Evolutionary conservation across 1,140 invertebrate genomes (phyloP), one percentile per base, ranked within the genome.

Genomic region (Samia ricini): DNA sequence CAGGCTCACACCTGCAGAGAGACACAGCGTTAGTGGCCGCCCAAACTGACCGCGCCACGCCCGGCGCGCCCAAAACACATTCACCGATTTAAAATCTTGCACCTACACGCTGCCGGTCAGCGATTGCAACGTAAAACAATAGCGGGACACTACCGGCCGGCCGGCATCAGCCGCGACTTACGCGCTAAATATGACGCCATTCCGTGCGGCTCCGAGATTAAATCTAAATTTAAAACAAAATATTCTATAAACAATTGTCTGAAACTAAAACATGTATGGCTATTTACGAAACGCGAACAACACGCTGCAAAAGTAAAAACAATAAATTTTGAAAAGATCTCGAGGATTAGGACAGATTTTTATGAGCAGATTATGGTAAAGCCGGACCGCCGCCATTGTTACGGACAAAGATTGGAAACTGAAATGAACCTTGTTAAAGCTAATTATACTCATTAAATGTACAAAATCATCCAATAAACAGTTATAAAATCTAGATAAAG

Each of bases 1-100:
- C 90, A 88, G 87, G 86, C 87, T 91, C 89, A 90, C 89, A 91
- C 90, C 89, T 91, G 89, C 89, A 91, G 90, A 91, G 88, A 91
- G 88, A 91, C 89, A 91, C 87, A 85, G 81, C 78, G 89, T 91
- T 91, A 91, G 86, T 90, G 77, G 85, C n/a, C 85, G 81, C 87
- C 84, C 88, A 91, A 83, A 85, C 88, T 88, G 89, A 85, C 83
- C 79, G 67, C 69, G 65, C 66, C 72, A 61, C 63, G 67, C 68
- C 70, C 59, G 50, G 24, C 66, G 59, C 67, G 67, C 71, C 58
- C 26, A 19, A 20, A n/a, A 33, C 56, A 55, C 75, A 72, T 68
- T 71, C 74, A 84, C 83, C 85, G 80, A 88, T 88, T 88, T 88
- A 78, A 90, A 88, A 88, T 87, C 84, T 88, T 88, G 85, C 88